Conservation (phyloP, 2,888 invertebrate genomes). For the Limnephilus auricula region DNA sequence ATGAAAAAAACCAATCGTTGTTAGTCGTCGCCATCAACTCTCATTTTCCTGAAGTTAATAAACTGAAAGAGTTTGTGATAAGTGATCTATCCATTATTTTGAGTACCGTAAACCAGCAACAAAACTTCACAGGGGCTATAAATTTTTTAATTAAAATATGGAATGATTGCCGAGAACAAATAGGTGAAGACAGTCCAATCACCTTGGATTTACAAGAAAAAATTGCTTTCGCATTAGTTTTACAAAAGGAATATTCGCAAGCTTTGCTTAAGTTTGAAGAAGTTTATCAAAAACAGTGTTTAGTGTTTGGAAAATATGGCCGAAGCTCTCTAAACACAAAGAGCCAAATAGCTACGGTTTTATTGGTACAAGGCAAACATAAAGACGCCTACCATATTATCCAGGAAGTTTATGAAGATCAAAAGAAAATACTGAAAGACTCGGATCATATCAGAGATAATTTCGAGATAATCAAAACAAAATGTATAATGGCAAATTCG, state of each 20-base stretch:
- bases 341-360: background rate
- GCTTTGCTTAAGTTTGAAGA: background rate
- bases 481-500: background rate
- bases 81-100: background rate
- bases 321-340: background rate
- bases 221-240: background rate
- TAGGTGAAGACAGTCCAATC: constrained; percentile 3
- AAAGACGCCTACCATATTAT: background rate
- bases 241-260: background rate
- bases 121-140: background rate
- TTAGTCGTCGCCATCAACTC: background rate
- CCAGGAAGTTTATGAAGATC: constrained; percentile 2
- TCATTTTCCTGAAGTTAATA: background rate
- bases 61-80: background rate
- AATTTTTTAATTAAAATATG: background rate
- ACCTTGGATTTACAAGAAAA: background rate
- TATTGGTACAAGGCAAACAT: background rate
- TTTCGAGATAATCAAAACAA: background rate
- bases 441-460: background rate
- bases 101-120: background rate
- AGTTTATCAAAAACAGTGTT: background rate
- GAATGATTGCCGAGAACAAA: background rate
- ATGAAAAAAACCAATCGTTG: background rate
- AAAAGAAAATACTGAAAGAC: background rate
- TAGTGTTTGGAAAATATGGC: background rate